Evolutionary conservation across 2,113 vertebrate genomes (phyloP).

Genomic region (Callopanchax toddi): DNA sequence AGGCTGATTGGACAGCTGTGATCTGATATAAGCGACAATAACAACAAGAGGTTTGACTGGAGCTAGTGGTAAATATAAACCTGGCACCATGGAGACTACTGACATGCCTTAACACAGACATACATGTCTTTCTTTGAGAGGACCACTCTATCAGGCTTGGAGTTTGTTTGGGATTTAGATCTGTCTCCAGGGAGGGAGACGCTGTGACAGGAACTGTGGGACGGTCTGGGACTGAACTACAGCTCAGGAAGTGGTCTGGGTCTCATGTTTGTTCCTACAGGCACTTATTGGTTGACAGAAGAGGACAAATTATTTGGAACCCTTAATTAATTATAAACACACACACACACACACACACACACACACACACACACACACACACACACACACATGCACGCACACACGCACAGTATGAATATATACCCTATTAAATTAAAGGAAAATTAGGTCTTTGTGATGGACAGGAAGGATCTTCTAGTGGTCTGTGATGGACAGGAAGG

Average conservation of each 20-base stretch:
- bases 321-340: no score
- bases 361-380: no score
- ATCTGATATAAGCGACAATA: slow-evolving; percentile 45
- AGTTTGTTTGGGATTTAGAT: slow-evolving; percentile 42
- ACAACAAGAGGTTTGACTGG: slow-evolving; percentile 20
- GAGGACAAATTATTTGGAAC: no score
- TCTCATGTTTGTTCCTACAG: not conserved
- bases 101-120: slow-evolving; percentile 1
- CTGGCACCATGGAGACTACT: slow-evolving; percentile 2
- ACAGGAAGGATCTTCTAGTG: no score
- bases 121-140: slow-evolving; percentile 11
- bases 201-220: slow-evolving; percentile 69
- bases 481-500: no score
- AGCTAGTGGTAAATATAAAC: slow-evolving; percentile 22
- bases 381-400: no score
- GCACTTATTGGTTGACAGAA: no score
- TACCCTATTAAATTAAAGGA: no score
- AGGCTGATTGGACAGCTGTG: slow-evolving; percentile 25
- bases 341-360: no score
- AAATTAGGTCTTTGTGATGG: no score
- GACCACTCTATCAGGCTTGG: slow-evolving; percentile 1
- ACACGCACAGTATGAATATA: no score
- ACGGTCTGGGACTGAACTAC: slow-evolving; percentile 57
- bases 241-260: slow-evolving; percentile 66
- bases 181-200: slow-evolving; percentile 45